Base-by-base conservation (phyloP, 2,797 vertebrate genomes). In the Crypturellus tataupa region DNA sequence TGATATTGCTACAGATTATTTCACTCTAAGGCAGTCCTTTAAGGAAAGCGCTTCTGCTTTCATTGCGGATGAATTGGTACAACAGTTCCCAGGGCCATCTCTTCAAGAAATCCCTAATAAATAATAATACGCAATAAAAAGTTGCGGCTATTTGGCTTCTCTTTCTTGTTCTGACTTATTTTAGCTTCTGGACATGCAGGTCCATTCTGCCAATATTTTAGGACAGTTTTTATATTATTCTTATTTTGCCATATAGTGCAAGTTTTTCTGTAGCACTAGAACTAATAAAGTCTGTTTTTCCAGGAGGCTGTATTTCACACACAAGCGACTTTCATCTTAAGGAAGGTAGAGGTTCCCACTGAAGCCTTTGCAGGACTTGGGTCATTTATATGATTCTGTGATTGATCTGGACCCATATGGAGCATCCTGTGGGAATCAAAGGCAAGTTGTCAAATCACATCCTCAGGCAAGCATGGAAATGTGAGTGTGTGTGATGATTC, bases 121-220 rank as follows among this genome's bases (percentile, higher is more conserved):
- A 84, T 87, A 94, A 56, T 56, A 56, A 56, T 56, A 31, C 6
- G 18, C 55, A n/a, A 56, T 56, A 56, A 56, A 56, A n/a, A 68
- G 59, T 80, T 96, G 69, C 80, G 92, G 80, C 59, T 75, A 44
- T 93, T 89, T 91, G 73, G 69, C 40, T 94, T 85, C 39, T 85
- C 39, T 44, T 63, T 72, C 68, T 89, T 88, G 33, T 82, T 87
- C 56, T 58, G 44, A 64, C 64, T 95, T 62, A 27, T 86, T 88
- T 84, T 62, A 64, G 58, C 35, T 93, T 85, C 88, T 89, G 90
- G 75, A 87, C 20, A 4, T n/a, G 42, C 69, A 68, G 53, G 65
- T 95, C 49, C 33, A 9, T 78, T 90, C 88, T 83, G 79, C 65
- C 17, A 35, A 6, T 82, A 51, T 53, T 87, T 94, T 82, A 87